Evolutionary conservation across 1,140 invertebrate genomes (phyloP), one percentile per base, ranked within the genome.

Genomic region (Sycophaga agraensis): DNA sequence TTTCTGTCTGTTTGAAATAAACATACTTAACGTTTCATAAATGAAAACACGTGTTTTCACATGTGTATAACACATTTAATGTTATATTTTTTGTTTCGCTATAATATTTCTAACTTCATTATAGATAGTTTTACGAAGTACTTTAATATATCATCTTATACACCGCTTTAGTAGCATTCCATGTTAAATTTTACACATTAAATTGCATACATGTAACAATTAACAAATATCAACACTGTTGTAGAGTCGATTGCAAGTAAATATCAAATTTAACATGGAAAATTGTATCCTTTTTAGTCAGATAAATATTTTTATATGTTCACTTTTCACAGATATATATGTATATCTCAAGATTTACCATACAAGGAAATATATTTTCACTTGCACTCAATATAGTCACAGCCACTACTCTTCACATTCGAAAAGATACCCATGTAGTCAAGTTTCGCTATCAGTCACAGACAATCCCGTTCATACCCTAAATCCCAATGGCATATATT

Each of bases 211-310:
- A 59, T 48, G 35, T 66, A 66, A 67, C 53, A 66, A 64, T 60
- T 53, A 67, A 64, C 55, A 64, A 59, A 54, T 17, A 34, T 63
- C 48, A 63, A 58, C 31, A 46, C 58, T 48, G 43, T 46, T 28
- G 31, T 45, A 53, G 28, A 63, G 11, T 5, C 58, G 54, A 57
- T 40, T 53, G 42, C 64, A 56, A 56, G 22, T 50, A 59, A 53
- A 55, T 63, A 65, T 63, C 57, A 72, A 74, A 72, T 61, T 71
- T 65, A 73, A 73, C 70, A 69, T 68, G 69, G 69, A 72, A 68
- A 54, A 34, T 55, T 46, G 39, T 45, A 21, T 56, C 14, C 42
- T 66, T 45, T 57, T 57, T 55, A 53, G 42, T 39, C 54, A 54
- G 42, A 57, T 57, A 57, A 51, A 63, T 56, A 12, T 35, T 51